Conservation (phyloP, 2,113 vertebrate species). For the Sturnira hondurensis region DNA sequence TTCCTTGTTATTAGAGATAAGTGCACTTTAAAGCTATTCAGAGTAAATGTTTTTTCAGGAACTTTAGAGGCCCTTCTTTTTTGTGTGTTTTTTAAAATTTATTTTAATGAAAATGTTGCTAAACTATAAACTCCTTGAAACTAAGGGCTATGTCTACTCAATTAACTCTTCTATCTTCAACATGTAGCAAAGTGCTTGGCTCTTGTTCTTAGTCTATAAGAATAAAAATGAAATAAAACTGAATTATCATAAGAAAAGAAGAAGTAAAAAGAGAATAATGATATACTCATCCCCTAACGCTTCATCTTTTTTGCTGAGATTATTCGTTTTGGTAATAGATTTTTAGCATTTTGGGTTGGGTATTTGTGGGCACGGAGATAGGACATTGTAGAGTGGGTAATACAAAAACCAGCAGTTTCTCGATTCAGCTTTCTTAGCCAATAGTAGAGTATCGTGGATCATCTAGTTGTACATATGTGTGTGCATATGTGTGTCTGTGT, state of each 20-base stretch:
- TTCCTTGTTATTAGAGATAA: not conserved
- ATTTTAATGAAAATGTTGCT: not conserved
- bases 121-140: slow-evolving; percentile 29
- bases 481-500: not conserved
- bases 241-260: not conserved
- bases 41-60: not conserved
- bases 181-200: not conserved
- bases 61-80: not conserved
- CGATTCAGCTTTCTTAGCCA: not conserved
- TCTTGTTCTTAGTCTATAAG: not conserved
- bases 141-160: not conserved
- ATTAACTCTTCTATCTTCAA: not conserved
- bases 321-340: not conserved
- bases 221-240: not conserved
- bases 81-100: not conserved
- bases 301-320: not conserved
- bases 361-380: not conserved
- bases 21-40: not conserved
- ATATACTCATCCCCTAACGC: not conserved
- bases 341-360: not conserved
- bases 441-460: not conserved
- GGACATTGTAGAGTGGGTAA: not conserved
- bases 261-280: not conserved
- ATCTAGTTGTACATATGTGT: not conserved
- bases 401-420: not conserved